phyloP scores from a whole-genome alignment of 2,888 invertebrate genomes.

The Chydorus sphaericus region DNA sequence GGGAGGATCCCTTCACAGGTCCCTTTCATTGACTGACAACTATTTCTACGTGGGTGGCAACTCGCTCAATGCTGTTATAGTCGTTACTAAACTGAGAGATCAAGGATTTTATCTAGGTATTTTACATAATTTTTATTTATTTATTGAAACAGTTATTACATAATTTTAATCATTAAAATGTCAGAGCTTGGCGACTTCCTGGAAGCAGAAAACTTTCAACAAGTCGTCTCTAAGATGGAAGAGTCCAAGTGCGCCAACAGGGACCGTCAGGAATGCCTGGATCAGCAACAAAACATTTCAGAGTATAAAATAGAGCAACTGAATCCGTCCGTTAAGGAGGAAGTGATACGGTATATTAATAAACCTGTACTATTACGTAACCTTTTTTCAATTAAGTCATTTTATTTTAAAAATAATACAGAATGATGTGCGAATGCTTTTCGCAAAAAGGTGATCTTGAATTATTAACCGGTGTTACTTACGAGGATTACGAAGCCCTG shows the following conservation, averaged over 20 bases:
- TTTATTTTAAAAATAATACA: too few relatives aligned
- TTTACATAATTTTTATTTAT: not conserved
- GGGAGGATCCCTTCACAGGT: conserved; percentile 35
- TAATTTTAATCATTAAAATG: not conserved
- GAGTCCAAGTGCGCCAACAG: not conserved
- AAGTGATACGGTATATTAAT: conserved; percentile 3
- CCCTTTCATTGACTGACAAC: conserved; percentile 47
- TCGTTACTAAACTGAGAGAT: conserved; percentile 58
- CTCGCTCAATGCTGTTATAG: conserved; percentile 69
- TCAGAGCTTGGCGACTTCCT: conserved; percentile 64
- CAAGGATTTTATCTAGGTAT: conserved; percentile 61
- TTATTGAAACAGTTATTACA: not conserved
- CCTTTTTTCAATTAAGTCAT: not conserved
- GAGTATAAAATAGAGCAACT: conserved; percentile 7
- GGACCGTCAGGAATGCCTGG: not conserved
- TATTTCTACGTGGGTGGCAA: conserved; percentile 78
- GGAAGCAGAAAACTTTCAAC: conserved; percentile 49
- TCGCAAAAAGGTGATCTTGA: conserved; percentile 74
- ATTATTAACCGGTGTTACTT: conserved; percentile 52
- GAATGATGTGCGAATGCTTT: conserved; percentile 71
- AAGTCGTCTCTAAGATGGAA: conserved; percentile 46
- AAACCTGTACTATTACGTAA: too few relatives aligned
- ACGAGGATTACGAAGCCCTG: conserved; percentile 51
- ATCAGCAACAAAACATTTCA: not conserved
- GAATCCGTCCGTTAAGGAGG: conserved; percentile 4